phyloP scores from a whole-genome alignment of 2,113 vertebrate genomes.

The Psammodynastes pulverulentus region DNA sequence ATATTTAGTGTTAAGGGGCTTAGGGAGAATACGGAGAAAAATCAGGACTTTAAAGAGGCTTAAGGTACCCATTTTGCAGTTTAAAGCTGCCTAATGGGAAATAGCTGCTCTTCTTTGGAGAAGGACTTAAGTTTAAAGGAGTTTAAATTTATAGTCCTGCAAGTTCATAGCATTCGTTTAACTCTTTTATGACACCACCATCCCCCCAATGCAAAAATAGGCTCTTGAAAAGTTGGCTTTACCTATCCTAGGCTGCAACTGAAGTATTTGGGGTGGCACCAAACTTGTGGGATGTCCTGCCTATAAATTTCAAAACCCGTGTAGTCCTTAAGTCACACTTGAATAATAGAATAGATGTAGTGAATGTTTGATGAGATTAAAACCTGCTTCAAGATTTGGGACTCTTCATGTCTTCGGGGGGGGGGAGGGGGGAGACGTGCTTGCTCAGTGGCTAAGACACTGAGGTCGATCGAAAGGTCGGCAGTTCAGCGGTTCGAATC shows the following conservation, averaged over 20 bases:
- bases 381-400: background rate
- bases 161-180: background rate
- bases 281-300: background rate
- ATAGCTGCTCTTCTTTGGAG: background rate
- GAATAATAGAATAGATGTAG: background rate
- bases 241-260: background rate
- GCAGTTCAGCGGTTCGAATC: no score
- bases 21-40: background rate
- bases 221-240: background rate
- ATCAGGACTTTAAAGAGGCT: background rate
- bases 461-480: no score
- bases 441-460: no score
- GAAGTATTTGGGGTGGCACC: background rate
- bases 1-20: background rate
- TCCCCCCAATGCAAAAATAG: background rate
- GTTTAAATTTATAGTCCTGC: background rate
- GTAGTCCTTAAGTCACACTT: background rate
- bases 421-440: no score
- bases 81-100: background rate
- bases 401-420: background rate
- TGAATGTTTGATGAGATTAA: background rate
- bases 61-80: background rate
- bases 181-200: background rate
- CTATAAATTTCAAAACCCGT: background rate
- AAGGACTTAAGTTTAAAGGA: background rate